Base-by-base conservation (phyloP, 2,797 vertebrate genomes). In the Antrozous pallidus region DNA sequence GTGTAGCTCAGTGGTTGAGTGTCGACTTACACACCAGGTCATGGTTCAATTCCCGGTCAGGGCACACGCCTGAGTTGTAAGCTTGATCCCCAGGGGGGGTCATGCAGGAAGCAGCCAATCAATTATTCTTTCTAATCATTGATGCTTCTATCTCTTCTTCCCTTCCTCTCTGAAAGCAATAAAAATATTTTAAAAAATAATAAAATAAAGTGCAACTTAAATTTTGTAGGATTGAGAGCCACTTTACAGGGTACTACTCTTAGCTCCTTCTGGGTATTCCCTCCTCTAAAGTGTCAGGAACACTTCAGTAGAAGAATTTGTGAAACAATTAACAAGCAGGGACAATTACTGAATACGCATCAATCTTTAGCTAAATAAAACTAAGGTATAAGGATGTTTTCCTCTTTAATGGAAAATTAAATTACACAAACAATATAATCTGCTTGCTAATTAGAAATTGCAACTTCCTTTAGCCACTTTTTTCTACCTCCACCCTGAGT, bases 381-480 rank as follows among this genome's bases (percentile, higher is more conserved):
- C n/a, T 81, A 85, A 78, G 56, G 54, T 77, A 47, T n/a, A 56
- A 77, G 70, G 28, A 36, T 45, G 13, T 58, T 79, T 90, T 79
- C 56, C n/a, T 54, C 28, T 90, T 65, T 75, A 92, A 63, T 67
- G 73, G 67, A 49, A 93, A 95, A 82, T 87, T 86, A 74, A 94
- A 79, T 56, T 77, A 93, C 13, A 94, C 28, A 86, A 49, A 94
- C 28, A 82, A 56, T 88, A 88, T 88, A 80, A 94, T n/a, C 45
- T 91, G 63, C 26, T 71, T 85, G 33, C 49, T 70, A 91, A 93
- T 80, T 85, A 87, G 70, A 93, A 79, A 79, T 16, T 70, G 31
- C 67, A 79, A 65, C 77, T 90, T 93, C 85, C 56, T 93, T 88
- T 61, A 89, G 84, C 8, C 65, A 70, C 56, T 86, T 89, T 95